Conservation (phyloP, 2,888 invertebrate species). For the Amaurobius ferox region DNA sequence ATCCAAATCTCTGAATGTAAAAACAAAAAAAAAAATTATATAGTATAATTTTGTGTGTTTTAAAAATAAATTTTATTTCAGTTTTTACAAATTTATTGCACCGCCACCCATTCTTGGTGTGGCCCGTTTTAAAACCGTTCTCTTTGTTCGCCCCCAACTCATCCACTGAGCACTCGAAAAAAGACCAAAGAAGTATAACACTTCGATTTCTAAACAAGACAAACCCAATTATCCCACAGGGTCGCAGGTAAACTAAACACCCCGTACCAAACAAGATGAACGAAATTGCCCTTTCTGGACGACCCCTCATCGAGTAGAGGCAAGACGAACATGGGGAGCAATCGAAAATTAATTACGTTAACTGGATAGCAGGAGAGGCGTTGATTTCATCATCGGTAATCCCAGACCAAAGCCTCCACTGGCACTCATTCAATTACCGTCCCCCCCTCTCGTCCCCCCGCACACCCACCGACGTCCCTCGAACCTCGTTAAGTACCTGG, state of each 20-base stretch:
- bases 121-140: no score
- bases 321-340: slow-evolving; percentile 47
- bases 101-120: no score
- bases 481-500: slow-evolving; percentile 71
- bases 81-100: no score
- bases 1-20: no score
- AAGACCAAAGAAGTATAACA: not conserved
- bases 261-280: not conserved
- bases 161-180: no score
- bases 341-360: slow-evolving; percentile 73
- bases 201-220: not conserved
- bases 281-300: slow-evolving; percentile 37
- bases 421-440: slow-evolving; percentile 41
- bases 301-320: slow-evolving; percentile 15
- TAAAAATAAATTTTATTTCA: no score
- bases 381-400: slow-evolving; percentile 72
- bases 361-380: slow-evolving; percentile 71
- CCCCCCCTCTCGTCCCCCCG: not conserved
- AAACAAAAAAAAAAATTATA: no score
- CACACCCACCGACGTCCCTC: slow-evolving; percentile 1
- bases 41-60: no score
- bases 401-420: slow-evolving; percentile 64
- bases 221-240: not conserved
- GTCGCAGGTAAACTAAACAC: not conserved
- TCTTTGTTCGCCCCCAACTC: no score